phyloP scores from a whole-genome alignment of 2,113 vertebrate species.

The Origma solitaria region DNA sequence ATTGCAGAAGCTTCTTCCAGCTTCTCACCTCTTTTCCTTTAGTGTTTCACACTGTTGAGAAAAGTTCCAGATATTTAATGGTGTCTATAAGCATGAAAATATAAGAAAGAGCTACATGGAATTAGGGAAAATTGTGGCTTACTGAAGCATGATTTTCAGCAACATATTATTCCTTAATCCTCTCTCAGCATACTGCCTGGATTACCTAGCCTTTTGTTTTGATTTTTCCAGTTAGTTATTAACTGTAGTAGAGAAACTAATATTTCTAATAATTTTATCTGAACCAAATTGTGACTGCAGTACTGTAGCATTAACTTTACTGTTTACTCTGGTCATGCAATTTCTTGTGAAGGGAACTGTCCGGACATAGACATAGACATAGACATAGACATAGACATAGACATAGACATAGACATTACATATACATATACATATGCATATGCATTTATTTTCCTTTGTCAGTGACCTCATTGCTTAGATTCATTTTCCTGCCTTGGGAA shows the following conservation, averaged over 20 bases:
- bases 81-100: not conserved
- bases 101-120: not conserved
- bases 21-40: conserved; percentile 52
- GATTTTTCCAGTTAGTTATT: not conserved
- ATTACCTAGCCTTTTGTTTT: not conserved
- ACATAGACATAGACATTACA: no score
- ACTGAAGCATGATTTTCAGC: not conserved
- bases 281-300: not conserved
- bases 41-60: not conserved
- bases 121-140: not conserved
- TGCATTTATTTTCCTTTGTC: not conserved
- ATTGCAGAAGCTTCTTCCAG: conserved; percentile 74
- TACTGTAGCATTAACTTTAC: not conserved
- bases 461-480: not conserved
- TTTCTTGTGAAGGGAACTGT: not conserved
- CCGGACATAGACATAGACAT: no score
- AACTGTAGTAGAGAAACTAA: not conserved
- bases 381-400: not conserved
- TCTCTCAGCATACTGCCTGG: not conserved
- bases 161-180: not conserved
- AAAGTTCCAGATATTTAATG: not conserved
- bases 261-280: not conserved
- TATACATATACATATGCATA: no score
- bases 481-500: not conserved
- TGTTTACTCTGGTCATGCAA: not conserved